phyloP scores from a whole-genome alignment of 2,888 invertebrate genomes.

The Cantharis flavilabris region DNA sequence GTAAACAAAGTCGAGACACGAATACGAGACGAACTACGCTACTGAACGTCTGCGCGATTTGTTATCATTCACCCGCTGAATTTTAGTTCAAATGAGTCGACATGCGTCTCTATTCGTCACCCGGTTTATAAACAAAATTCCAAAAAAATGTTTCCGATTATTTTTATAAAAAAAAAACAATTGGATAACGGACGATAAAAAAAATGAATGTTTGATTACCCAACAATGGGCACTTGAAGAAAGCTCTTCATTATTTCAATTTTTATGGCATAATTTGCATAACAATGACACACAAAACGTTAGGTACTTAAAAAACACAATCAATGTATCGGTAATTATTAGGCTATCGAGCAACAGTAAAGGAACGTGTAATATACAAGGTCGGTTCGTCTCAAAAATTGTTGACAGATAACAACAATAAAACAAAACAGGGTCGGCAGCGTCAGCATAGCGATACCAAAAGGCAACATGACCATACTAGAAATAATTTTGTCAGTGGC shows the following conservation, averaged over 20 bases:
- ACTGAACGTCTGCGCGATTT: neutral
- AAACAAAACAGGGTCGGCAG: neutral
- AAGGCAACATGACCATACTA: neutral
- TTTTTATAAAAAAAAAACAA: neutral
- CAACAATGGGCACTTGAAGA: neutral
- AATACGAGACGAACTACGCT: neutral
- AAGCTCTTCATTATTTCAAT: neutral
- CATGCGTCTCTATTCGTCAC: neutral
- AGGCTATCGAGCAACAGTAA: too few relatives aligned
- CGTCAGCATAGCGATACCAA: neutral
- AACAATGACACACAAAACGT: neutral
- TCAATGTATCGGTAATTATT: neutral
- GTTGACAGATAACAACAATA: neutral
- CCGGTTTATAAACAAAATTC: neutral
- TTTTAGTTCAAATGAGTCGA: neutral
- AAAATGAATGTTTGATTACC: neutral
- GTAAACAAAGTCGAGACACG: constrained; percentile 1
- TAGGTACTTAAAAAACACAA: neutral
- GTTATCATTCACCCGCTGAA: neutral
- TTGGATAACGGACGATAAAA: neutral
- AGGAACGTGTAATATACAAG: neutral
- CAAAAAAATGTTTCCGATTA: neutral
- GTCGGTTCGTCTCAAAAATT: neutral
- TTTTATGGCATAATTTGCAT: neutral
- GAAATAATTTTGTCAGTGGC: too few relatives aligned